Percentiles rank a stretch among this genome's conserved stretches.
These are phyloP conservation scores for Casuarius casuarius DNA, from an alignment of 2,113 vertebrate genomes.

Conservation along the genomic window DNA sequence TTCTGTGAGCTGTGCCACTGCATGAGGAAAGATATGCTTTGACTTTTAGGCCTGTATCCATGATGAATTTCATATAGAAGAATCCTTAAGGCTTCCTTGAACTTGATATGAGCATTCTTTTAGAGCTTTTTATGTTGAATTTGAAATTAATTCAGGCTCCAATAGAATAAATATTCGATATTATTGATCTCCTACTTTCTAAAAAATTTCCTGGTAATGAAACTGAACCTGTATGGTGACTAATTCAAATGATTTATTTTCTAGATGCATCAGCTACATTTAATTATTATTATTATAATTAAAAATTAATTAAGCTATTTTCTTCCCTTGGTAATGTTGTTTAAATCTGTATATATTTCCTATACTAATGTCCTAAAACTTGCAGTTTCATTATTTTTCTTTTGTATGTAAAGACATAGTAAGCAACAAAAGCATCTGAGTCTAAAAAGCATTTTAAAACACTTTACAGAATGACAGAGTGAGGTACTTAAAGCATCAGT, in stretches of 20 bases:
- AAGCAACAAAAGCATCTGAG: background rate
- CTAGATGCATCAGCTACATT: background rate
- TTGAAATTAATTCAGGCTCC: background rate
- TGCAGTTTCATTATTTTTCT: background rate
- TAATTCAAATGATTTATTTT: background rate
- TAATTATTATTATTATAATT: background rate
- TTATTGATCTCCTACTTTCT: background rate
- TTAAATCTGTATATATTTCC: background rate
- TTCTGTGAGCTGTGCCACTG: background rate
- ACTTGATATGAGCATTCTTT: background rate
- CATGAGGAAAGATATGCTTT: background rate
- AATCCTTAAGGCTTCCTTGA: background rate
- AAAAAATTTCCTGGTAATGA: background rate
- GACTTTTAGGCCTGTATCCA: background rate
- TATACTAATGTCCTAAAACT: background rate
- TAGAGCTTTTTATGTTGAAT: background rate
- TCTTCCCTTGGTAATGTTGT: background rate
- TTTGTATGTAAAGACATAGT: background rate
- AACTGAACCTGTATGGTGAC: background rate
- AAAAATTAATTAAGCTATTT: background rate
- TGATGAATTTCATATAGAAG: background rate
- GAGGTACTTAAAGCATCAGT: slow-evolving; percentile 56
- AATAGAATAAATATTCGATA: background rate
- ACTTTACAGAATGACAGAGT: slow-evolving; percentile 18
- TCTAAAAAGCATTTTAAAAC: slow-evolving; percentile 42